phyloP scores from a whole-genome alignment of 1,140 invertebrate species.

The Drusus annulatus region DNA sequence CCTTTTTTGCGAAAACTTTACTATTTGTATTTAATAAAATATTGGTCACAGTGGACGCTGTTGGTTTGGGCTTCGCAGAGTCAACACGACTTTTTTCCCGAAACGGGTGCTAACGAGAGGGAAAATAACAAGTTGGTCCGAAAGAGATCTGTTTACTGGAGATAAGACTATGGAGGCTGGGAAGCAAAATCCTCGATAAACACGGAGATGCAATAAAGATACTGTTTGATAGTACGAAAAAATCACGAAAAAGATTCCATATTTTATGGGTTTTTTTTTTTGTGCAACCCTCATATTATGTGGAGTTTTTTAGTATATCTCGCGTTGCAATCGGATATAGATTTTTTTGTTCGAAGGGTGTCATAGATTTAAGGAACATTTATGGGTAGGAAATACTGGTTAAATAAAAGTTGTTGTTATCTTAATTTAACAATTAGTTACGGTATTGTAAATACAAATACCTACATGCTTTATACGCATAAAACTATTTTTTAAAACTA shows the following conservation, averaged over 20 bases:
- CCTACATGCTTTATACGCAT: no score
- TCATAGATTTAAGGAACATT: neutral
- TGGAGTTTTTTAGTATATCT: conserved; percentile 6
- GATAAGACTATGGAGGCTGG: conserved; percentile 46
- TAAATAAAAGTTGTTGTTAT: neutral
- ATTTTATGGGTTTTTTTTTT: neutral
- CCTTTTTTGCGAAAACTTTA: no score
- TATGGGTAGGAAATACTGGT: no score
- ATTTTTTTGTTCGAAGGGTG: neutral
- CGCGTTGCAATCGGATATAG: neutral
- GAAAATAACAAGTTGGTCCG: conserved; percentile 35
- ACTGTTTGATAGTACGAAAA: conserved; percentile 10
- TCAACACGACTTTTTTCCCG: conserved; percentile 17
- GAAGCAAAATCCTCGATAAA: conserved; percentile 40
- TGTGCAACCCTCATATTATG: neutral
- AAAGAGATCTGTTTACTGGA: conserved; percentile 38
- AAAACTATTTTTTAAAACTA: no score
- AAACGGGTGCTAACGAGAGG: conserved; percentile 52
- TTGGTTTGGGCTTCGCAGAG: conserved; percentile 5
- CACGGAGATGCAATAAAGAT: conserved; percentile 32
- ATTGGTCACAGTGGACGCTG: neutral
- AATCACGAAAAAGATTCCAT: neutral
- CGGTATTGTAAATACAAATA: neutral
- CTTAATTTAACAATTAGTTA: neutral
- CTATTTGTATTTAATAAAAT: neutral